A percentile compares a stretch with the other conserved stretches of the same genome.
Evolutionary conservation across 2,113 vertebrate species (phyloP).

Genomic region (Pimephales promelas): DNA sequence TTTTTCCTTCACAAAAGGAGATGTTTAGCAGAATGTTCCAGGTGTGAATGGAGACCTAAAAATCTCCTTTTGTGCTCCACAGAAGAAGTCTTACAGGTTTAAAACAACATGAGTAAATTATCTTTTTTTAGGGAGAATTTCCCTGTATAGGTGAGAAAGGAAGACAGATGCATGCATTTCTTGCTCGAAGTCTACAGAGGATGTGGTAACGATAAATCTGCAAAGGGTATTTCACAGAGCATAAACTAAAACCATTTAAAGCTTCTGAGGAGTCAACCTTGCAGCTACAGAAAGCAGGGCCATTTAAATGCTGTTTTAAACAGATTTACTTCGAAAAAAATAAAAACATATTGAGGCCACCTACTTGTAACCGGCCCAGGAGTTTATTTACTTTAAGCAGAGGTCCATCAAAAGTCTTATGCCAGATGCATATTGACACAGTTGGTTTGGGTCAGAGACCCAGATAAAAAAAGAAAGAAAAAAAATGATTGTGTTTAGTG

Average conservation of each 20-base stretch:
- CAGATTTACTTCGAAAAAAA: conserved; percentile 72
- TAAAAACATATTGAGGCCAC: conserved; percentile 64
- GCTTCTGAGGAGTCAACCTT: conserved; percentile 8
- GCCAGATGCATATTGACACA: conserved; percentile 65
- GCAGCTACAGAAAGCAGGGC: conserved; percentile 43
- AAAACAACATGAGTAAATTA: not conserved
- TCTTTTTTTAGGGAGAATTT: not conserved
- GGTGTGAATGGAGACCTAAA: not conserved
- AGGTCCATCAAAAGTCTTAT: conserved; percentile 59
- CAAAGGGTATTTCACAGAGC: conserved; percentile 11
- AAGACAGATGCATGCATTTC: not conserved
- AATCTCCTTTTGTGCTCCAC: not conserved
- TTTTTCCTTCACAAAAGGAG: not conserved
- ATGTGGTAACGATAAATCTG: conserved; percentile 32
- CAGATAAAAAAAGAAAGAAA: not conserved
- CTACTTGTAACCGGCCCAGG: conserved; percentile 57
- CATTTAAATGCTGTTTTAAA: conserved; percentile 72
- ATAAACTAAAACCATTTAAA: conserved; percentile 19
- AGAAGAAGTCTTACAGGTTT: not conserved
- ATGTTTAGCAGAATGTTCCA: not conserved
- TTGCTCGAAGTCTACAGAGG: not conserved
- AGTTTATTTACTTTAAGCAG: conserved; percentile 75
- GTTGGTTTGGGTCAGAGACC: conserved; percentile 37
- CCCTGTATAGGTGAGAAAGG: not conserved
- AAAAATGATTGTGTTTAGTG: conserved; percentile 1